These are phyloP conservation scores for Numenius phaeopus DNA, from an alignment of 2,797 vertebrate genomes.

Conservation along the genomic window DNA sequence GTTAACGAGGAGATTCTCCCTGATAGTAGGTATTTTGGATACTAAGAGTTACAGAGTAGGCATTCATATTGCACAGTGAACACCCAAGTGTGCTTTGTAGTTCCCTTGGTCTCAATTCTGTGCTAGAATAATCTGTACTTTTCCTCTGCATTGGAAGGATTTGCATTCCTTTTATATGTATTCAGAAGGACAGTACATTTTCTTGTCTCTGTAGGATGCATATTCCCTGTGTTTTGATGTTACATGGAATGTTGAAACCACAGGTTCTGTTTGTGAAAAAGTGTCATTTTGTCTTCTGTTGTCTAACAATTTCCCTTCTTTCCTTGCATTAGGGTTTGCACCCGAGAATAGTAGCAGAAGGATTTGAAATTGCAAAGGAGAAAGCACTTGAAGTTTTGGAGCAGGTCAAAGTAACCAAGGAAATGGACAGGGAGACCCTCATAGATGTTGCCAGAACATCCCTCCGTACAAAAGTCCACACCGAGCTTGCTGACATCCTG, in stretches of 20 bases:
- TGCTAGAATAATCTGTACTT: conserved; percentile 89
- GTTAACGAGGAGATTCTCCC: not conserved
- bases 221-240: rapidly evolving
- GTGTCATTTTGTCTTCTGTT: rapidly evolving
- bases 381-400: conserved; percentile 92
- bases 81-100: conserved; percentile 86
- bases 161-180: conserved; percentile 84
- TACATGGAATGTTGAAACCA: not conserved
- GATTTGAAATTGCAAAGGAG: conserved; percentile 95
- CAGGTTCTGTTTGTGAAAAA: not conserved
- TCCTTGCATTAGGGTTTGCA: conserved; percentile 88
- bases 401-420: conserved; percentile 87
- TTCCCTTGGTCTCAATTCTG: conserved; percentile 84
- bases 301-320: not conserved
- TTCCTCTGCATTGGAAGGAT: conserved; percentile 89
- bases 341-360: conserved; percentile 94
- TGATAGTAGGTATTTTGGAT: not conserved
- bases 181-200: conserved; percentile 89
- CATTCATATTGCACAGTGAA: conserved; percentile 77
- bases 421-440: conserved; percentile 92
- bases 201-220: not conserved
- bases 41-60: not conserved
- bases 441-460: conserved; percentile 93
- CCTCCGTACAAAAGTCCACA: conserved; percentile 94
- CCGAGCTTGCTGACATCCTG: conserved; percentile 92